These are phyloP conservation scores for Solenodon paradoxus DNA, from an alignment of 2,113 vertebrate genomes.

Conservation along the genomic window DNA sequence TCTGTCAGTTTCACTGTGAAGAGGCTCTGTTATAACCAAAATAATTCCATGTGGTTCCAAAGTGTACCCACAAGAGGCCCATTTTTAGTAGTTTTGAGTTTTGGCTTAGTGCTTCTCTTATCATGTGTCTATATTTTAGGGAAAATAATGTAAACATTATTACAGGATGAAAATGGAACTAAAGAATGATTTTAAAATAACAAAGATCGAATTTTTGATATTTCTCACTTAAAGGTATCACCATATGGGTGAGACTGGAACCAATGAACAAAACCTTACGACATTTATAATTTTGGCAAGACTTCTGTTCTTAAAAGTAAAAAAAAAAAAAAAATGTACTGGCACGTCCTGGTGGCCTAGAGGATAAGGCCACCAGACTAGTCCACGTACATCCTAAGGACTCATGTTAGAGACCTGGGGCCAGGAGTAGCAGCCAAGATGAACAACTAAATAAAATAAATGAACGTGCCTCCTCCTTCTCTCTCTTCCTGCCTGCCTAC, in stretches of 20 bases:
- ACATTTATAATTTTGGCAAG: background rate
- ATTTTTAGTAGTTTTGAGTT: background rate
- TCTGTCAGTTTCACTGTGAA: background rate
- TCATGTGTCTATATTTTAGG: background rate
- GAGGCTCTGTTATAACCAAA: background rate
- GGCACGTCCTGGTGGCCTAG: too few species aligned
- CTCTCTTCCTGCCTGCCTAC: too few species aligned
- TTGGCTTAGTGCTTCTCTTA: background rate
- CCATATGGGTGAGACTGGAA: background rate
- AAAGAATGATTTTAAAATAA: background rate
- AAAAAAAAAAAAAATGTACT: too few species aligned
- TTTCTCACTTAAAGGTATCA: background rate
- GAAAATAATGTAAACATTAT: background rate
- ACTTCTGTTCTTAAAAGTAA: background rate
- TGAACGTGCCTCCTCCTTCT: too few species aligned
- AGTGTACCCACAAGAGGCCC: background rate
- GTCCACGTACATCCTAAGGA: too few species aligned
- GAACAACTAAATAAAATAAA: too few species aligned
- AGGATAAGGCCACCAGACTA: too few species aligned
- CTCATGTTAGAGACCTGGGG: too few species aligned
- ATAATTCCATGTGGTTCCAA: background rate
- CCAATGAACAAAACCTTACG: background rate
- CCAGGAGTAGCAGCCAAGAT: too few species aligned
- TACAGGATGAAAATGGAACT: background rate
- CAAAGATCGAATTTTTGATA: background rate